These are phyloP conservation scores for Auanema freiburgensis DNA, from an alignment of 2,888 invertebrate genomes.

Conservation along the genomic window DNA sequence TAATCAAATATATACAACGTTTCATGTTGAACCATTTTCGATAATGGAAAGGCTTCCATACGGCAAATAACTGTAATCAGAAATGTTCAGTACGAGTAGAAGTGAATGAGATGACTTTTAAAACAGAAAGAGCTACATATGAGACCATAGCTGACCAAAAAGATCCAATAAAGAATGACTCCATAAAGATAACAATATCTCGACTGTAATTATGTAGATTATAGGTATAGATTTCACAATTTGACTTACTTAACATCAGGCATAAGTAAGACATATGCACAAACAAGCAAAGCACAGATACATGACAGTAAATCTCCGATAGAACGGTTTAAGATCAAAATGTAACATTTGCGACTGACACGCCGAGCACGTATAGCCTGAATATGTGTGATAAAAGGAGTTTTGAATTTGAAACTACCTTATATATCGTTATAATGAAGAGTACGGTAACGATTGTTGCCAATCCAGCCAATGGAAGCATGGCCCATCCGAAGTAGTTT, in stretches of 20 bases:
- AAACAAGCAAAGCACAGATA: conserved; percentile 38
- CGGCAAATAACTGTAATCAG: conserved; percentile 46
- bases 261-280: conserved; percentile 46
- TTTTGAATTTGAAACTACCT: conserved; percentile 18
- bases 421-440: conserved; percentile 52
- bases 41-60: conserved; percentile 57
- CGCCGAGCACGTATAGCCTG: conserved; percentile 54
- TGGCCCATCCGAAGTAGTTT: conserved; percentile 55
- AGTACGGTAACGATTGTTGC: conserved; percentile 48
- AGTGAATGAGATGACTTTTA: conserved; percentile 40
- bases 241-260: conserved; percentile 55
- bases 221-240: not conserved
- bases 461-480: conserved; percentile 50
- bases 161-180: conserved; percentile 53
- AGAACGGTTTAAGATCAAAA: conserved; percentile 59
- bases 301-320: conserved; percentile 59
- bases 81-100: not conserved
- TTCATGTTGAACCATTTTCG: conserved; percentile 58
- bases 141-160: conserved; percentile 60
- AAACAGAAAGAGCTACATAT: conserved; percentile 49
- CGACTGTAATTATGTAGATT: conserved; percentile 41
- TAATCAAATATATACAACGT: conserved; percentile 54
- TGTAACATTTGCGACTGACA: conserved; percentile 60
- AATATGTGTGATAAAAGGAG: not conserved
- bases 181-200: conserved; percentile 52